Evolutionary conservation across 2,113 vertebrate species (phyloP).

Genomic region (Heterochromis multidens): DNA sequence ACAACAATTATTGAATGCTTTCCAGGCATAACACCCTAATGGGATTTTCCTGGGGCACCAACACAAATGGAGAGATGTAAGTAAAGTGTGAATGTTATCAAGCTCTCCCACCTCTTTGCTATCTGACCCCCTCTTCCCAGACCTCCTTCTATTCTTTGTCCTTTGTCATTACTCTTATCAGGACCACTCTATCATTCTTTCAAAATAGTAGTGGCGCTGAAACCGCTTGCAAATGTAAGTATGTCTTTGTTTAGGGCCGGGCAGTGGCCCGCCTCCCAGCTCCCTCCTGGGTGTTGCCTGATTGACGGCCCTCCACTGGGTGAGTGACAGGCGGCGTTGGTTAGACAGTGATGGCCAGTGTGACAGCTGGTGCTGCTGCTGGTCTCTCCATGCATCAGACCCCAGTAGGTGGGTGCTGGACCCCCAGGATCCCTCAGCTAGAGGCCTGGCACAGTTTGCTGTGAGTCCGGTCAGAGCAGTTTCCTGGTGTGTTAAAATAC

Average conservation of each 20-base stretch:
- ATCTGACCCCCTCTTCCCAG: slow-evolving; percentile 48
- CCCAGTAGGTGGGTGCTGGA: slow-evolving; percentile 7
- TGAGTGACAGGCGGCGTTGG: slow-evolving; percentile 78
- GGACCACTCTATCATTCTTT: slow-evolving; percentile 78
- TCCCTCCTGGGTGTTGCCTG: slow-evolving; percentile 69
- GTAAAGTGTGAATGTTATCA: slow-evolving; percentile 77
- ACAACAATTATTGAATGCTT: slow-evolving; percentile 20
- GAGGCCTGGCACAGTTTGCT: slow-evolving; percentile 14
- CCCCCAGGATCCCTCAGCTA: slow-evolving; percentile 22
- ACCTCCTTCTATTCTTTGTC: slow-evolving; percentile 63
- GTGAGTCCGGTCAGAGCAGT: neutral
- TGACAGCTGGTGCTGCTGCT: slow-evolving; percentile 63
- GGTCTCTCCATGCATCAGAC: slow-evolving; percentile 2
- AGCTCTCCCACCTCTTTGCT: slow-evolving; percentile 70
- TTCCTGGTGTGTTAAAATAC: neutral
- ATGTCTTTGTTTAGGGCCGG: slow-evolving; percentile 74
- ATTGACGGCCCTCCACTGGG: slow-evolving; percentile 77
- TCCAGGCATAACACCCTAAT: slow-evolving; percentile 49
- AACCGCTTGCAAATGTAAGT: slow-evolving; percentile 76
- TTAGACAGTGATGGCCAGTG: slow-evolving; percentile 51
- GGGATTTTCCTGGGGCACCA: slow-evolving; percentile 64
- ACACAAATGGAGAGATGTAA: slow-evolving; percentile 75
- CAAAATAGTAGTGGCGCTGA: slow-evolving; percentile 65
- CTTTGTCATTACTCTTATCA: slow-evolving; percentile 78
- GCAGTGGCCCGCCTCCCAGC: slow-evolving; percentile 53